These are phyloP conservation scores for Eueides isabella DNA, from an alignment of 1,140 invertebrate genomes.

Conservation along the genomic window DNA sequence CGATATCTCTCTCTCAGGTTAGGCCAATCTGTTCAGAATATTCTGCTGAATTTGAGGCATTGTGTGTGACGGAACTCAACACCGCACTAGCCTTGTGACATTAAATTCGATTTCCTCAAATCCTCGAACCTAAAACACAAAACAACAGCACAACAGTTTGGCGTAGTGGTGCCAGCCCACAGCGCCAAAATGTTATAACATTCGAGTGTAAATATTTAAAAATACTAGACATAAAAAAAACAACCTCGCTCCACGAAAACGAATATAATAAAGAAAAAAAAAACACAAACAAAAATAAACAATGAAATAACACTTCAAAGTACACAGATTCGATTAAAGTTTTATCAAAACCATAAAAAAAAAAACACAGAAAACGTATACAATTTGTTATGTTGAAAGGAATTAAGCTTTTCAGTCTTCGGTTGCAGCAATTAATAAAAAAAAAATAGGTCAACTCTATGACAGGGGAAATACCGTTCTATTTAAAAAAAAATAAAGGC, in stretches of 20 bases:
- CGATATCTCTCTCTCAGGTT: too few species aligned
- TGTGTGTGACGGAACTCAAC: too few species aligned
- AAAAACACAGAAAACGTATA: slow-evolving; percentile 1
- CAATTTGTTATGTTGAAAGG: slow-evolving; percentile 6
- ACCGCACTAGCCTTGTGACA: too few species aligned
- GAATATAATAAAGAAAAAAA: neutral
- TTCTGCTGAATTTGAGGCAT: too few species aligned
- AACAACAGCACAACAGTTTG: too few species aligned
- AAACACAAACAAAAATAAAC: neutral
- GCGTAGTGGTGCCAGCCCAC: too few species aligned
- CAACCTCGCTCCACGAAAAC: neutral
- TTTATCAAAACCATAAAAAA: too few species aligned
- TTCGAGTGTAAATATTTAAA: too few species aligned
- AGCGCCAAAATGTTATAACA: too few species aligned
- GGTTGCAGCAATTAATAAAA: slow-evolving; percentile 7
- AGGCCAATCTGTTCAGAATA: too few species aligned
- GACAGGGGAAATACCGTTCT: neutral
- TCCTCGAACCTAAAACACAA: too few species aligned
- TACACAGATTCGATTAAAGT: slow-evolving; percentile 1
- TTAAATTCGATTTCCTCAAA: too few species aligned
- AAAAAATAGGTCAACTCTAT: neutral
- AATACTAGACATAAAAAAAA: neutral
- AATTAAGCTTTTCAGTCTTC: slow-evolving; percentile 7
- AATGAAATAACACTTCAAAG: neutral
- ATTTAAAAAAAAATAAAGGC: neutral